Evolutionary conservation across 92 coral and sea anemone species (phyloP), one percentile per base, ranked within the genome.

Genomic region (Epizoanthus illoricatus): DNA sequence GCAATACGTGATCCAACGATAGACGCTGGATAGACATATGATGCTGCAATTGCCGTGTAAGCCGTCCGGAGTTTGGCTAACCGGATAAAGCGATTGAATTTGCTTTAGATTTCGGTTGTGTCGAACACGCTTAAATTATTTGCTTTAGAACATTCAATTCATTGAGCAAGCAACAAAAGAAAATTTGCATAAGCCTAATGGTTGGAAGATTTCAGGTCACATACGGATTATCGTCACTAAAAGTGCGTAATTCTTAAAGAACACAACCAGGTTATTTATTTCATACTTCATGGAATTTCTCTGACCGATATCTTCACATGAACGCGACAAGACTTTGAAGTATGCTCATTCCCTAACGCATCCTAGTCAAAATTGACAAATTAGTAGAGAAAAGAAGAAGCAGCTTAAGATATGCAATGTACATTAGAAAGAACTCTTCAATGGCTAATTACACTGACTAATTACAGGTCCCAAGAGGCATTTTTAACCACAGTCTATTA

Each of bases 121-220:
- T 69, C 71, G 16, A 19, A 10, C 92, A 82, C 89, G 87, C 88
- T 89, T 74, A 81, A 69, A 65, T 66, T 85, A 82, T 84, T 85
- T 86, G 88, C 82, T 69, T 86, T 83, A 86, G 58, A 92, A 88
- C 92, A 84, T 92, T 90, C 93, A 86, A 19, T 76, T 76, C 69
- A 59, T 69, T 80, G 88, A 90, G 73, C 79, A 42, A 61, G 36
- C 84, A 88, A 88, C 90, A 92, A 86, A 90, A 83, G 84, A 64
- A 72, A 88, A 92, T 92, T 92, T 90, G 90, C 97, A 92, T 92
- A 90, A 71, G 86, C 90, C 79, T 90, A 88, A 92, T 90, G 89
- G 90, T 61, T 84, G 45, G 60, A 24, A 78, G 82, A 63, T 64
- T 76, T 78, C 36, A 58, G 66, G 82, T 78, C 71, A 78, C 82